phyloP scores from a whole-genome alignment of 2,113 vertebrate species.

The Lanius collurio region DNA sequence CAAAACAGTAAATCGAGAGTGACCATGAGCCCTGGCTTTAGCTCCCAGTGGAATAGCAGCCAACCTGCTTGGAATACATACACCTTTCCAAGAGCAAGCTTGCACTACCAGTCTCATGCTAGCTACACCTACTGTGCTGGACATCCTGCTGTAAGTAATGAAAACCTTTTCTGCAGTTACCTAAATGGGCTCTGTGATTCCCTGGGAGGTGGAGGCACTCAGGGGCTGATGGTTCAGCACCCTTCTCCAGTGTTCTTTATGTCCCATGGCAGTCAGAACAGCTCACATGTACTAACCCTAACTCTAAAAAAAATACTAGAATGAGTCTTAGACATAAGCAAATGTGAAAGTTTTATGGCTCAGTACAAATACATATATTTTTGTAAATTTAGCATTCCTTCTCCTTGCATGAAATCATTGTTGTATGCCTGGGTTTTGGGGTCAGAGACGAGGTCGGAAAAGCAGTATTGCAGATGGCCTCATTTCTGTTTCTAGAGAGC shows the following conservation, averaged over 20 bases:
- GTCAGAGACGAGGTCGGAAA: not conserved
- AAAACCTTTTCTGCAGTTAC: not conserved
- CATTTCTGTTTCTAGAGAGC: not conserved
- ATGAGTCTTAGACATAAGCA: not conserved
- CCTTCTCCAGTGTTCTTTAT: not conserved
- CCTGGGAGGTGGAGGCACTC: not conserved
- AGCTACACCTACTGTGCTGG: slow-evolving; percentile 83
- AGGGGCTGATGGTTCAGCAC: not conserved
- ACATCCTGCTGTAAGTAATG: slow-evolving; percentile 83
- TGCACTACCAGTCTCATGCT: slow-evolving; percentile 83
- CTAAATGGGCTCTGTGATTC: not conserved
- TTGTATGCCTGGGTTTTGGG: not conserved
- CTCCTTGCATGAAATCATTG: not conserved
- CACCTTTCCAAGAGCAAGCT: slow-evolving; percentile 77
- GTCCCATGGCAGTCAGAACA: not conserved
- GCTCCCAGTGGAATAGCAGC: slow-evolving; percentile 80
- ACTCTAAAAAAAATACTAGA: not conserved
- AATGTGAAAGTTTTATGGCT: not conserved
- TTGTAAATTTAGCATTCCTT: not conserved
- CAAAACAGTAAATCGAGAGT: slow-evolving; percentile 80
- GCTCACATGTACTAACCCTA: not conserved
- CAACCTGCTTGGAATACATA: slow-evolving; percentile 80
- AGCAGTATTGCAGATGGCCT: not conserved
- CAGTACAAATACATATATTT: not conserved
- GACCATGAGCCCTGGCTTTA: slow-evolving; percentile 81